Base-by-base conservation (phyloP, 1,140 invertebrate species). In the Drosophila virilis region DNA sequence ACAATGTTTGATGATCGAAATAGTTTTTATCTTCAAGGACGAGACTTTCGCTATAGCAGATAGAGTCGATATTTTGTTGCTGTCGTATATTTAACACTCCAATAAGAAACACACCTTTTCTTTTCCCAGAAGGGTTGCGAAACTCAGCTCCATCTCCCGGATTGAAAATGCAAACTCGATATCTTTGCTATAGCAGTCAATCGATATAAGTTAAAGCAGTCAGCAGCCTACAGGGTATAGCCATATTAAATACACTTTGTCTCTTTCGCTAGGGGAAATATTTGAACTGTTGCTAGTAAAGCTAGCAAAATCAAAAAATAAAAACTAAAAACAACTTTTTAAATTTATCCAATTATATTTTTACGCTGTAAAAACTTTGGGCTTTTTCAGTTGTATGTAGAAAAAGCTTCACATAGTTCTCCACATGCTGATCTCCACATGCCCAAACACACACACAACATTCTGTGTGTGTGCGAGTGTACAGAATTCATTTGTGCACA, bases 311-410 rank as follows among this genome's bases (percentile, higher is more conserved):
- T 43, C 7, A 38, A 50, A 13, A 33, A 37, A 9, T 45, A 45
- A 75, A 70, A 60, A 66, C 74, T 62, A 68, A 66, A 66, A 77
- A 77, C 10, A 84, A 84, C 62, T 88, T 88, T 83, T 57, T 46
- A 74, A 88, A 80, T 74, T 88, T 89, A 74, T 77, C 84, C 85
- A 88, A 88, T 88, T 88, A 88, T 89, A 89, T 88, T 88, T 88
- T 88, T 89, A 88, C 84, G 84, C 84, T 89, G 78, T 89, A 74
- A 79, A 82, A 80, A 74, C 70, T 88, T 89, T 78, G 48, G 69
- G 67, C 65, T 66, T 77, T 66, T 66, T 35, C 54, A 65, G 22
- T 22, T 22, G 45, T 50, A 15, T 60, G 48, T 38, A 9, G 48
- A 67, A 64, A 68, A 70, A 33, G 52, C 46, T 73, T 51, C 37